Evolutionary conservation across 2,888 invertebrate species (phyloP).

Genomic region (Elegia similella): DNA sequence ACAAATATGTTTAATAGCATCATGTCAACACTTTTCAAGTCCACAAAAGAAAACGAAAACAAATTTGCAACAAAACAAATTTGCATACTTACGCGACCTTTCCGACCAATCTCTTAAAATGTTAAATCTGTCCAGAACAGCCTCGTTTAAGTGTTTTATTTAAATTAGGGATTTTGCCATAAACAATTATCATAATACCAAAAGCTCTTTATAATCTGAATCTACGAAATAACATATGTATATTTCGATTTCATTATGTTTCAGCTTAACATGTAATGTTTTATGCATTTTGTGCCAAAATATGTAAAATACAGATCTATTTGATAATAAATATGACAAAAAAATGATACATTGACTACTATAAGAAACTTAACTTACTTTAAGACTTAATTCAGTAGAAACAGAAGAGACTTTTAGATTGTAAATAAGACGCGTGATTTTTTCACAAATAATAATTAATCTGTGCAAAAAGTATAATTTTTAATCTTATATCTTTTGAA

Average conservation of each 20-base stretch:
- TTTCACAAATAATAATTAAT: too few species aligned
- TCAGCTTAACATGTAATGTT: neutral
- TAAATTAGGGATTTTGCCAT: neutral
- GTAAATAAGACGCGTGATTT: too few species aligned
- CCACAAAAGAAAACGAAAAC: neutral
- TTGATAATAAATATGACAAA: too few species aligned
- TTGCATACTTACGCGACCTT: conserved; percentile 1
- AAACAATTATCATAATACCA: conserved; percentile 5
- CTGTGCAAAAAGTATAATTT: too few species aligned
- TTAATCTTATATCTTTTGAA: too few species aligned
- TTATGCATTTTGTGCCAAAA: neutral
- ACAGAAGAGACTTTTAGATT: too few species aligned
- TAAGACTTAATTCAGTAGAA: too few species aligned
- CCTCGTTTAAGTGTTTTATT: conserved; percentile 1
- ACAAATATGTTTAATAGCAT: neutral
- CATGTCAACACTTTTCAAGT: neutral
- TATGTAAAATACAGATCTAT: too few species aligned
- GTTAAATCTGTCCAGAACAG: conserved; percentile 2
- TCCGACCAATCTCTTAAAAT: neutral
- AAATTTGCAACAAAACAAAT: neutral
- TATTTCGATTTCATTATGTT: neutral
- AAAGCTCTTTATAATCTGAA: neutral
- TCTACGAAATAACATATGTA: neutral
- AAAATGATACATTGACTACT: too few species aligned
- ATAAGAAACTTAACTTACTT: too few species aligned